Base-by-base conservation (phyloP, 1,140 invertebrate genomes). In the Arion vulgaris region DNA sequence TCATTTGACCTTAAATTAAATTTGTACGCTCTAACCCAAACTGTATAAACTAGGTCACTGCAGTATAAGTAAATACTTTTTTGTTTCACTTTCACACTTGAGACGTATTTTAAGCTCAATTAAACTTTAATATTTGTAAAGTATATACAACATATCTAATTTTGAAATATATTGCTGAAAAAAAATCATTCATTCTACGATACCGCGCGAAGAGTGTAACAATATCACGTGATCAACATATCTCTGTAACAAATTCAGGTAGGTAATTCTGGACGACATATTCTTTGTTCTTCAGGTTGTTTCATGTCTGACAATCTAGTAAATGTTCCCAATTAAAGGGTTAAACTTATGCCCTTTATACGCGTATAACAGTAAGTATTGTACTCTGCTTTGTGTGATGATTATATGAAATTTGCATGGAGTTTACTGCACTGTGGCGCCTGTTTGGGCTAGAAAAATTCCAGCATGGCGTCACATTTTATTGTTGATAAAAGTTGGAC, bases 191-290 rank as follows among this genome's bases (percentile, higher is more conserved):
- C 26, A 38, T 11, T n/a, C 71, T 36, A 36, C 80, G 80, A 36
- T 57, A 57, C 71, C 69, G 80, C 80, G 80, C 45, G 41, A 81
- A 74, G 45, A 53, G 66, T 80, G 80, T 81, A 81, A 74, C 80
- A 81, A 81, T 51, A 81, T 81, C 80, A 81, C 80, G 80, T 81
- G 80, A 81, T 74, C 71, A 73, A 73, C 69, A 73, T 73, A 73
- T 79, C 41, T 81, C 36, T 34, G 69, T 74, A 53, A 81, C 80
- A 81, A 81, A 73, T 81, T 74, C 68, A 74, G 80, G 68, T 72
- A 36, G 69, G 49, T 81, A 34, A 73, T 57, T 51, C 49, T 57
- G 7, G 32, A 53, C 36, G 68, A 73, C 7, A 71, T 49, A 80
- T 81, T 74, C 80, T 81, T 81, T 81, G 80, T 81, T 74, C 71